Evolutionary conservation across 2,888 invertebrate genomes (phyloP).

Genomic region (Bellardia bayeri): DNA sequence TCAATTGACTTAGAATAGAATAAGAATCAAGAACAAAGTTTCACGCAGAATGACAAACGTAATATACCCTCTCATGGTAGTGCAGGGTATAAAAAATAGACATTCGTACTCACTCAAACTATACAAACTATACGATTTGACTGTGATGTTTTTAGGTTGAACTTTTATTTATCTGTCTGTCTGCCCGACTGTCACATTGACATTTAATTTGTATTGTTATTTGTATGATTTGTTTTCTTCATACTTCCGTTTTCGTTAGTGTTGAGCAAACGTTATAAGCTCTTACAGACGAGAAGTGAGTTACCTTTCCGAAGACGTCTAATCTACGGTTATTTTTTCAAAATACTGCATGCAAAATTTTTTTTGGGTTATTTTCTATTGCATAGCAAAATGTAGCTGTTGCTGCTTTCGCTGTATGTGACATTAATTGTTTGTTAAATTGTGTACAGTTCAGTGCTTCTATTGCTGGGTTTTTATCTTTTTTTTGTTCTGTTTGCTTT

Average conservation of each 20-base stretch:
- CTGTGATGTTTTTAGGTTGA: constrained; percentile 15
- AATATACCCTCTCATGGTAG: too few relatives aligned
- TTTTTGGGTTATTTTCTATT: constrained; percentile 12
- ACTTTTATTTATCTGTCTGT: constrained; percentile 35
- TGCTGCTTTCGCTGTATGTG: constrained; percentile 14
- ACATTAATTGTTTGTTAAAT: constrained; percentile 54
- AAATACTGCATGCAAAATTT: constrained; percentile 7
- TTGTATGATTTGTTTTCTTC: constrained; percentile 17
- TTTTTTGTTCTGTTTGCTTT: constrained; percentile 18
- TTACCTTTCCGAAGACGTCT: constrained; percentile 51
- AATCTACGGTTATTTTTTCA: constrained; percentile 37
- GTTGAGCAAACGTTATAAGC: constrained; percentile 51
- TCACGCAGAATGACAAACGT: too few relatives aligned
- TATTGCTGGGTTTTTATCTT: constrained; percentile 34
- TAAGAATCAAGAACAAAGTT: too few relatives aligned
- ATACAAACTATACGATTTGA: constrained; percentile 4
- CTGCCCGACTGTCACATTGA: constrained; percentile 29
- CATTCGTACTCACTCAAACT: background rate
- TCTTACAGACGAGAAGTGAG: constrained; percentile 37
- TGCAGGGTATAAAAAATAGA: too few relatives aligned
- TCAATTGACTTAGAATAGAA: too few relatives aligned
- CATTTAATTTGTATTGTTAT: constrained; percentile 52
- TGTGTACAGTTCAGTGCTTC: constrained; percentile 57
- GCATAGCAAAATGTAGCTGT: background rate
- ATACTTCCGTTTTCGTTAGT: constrained; percentile 36